Conservation (phyloP, 1,140 invertebrate genomes). For the Pseudomyrmex concolor region DNA sequence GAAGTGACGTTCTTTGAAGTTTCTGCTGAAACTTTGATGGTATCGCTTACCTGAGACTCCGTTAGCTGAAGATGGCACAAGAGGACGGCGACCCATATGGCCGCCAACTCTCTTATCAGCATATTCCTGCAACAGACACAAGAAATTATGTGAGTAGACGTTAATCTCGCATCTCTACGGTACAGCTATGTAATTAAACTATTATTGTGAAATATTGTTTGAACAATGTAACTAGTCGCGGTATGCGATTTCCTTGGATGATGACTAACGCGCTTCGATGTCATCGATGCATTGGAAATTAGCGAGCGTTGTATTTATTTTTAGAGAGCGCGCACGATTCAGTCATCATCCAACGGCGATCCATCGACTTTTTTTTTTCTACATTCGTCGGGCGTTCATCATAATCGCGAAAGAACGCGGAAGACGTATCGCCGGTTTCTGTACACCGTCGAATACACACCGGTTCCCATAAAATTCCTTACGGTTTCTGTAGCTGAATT, state of each 20-base stretch:
- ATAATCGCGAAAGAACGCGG: constrained; percentile 61
- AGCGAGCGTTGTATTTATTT: neutral
- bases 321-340: neutral
- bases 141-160: constrained; percentile 38
- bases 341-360: neutral
- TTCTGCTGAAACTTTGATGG: constrained; percentile 6
- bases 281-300: neutral
- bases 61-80: constrained; percentile 85
- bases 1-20: neutral
- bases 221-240: too few species aligned
- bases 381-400: constrained; percentile 23
- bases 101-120: constrained; percentile 86
- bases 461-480: constrained; percentile 81
- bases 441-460: constrained; percentile 57
- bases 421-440: constrained; percentile 45
- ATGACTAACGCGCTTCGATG: neutral
- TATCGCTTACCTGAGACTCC: constrained; percentile 83
- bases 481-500: constrained; percentile 79
- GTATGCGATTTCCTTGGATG: neutral
- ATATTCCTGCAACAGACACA: constrained; percentile 84
- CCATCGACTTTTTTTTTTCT: neutral
- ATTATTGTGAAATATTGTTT: constrained; percentile 1
- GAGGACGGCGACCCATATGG: constrained; percentile 85
- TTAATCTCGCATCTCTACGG: neutral
- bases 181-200: neutral